A percentile compares a stretch with the other conserved stretches of the same genome.
These are phyloP conservation scores for Apotomis turbidana DNA, from an alignment of 2,888 invertebrate genomes.

Conservation along the genomic window DNA sequence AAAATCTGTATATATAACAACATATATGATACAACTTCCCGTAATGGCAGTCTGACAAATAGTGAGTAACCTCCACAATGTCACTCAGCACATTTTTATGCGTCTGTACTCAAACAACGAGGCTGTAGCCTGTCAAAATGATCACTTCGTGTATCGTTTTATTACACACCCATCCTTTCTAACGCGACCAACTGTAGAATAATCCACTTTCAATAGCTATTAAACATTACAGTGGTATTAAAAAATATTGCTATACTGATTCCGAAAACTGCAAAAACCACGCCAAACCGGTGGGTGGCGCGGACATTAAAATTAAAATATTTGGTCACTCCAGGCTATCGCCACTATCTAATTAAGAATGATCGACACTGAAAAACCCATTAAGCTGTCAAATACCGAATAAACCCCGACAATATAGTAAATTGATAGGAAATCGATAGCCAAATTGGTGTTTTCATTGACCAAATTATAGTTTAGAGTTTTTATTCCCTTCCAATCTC, in stretches of 20 bases:
- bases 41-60: too few relatives aligned
- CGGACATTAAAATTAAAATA: slow-evolving; percentile 64
- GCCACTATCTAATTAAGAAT: slow-evolving; percentile 60
- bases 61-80: too few relatives aligned
- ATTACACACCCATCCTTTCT: too few relatives aligned
- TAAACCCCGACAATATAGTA: slow-evolving; percentile 55
- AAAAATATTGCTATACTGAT: slow-evolving; percentile 54
- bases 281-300: slow-evolving; percentile 65
- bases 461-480: slow-evolving; percentile 46
- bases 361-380: slow-evolving; percentile 62
- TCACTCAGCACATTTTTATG: too few relatives aligned
- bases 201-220: slow-evolving; percentile 47
- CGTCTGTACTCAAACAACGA: too few relatives aligned
- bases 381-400: slow-evolving; percentile 67
- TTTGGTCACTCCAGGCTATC: slow-evolving; percentile 59
- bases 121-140: too few relatives aligned
- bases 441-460: slow-evolving; percentile 50
- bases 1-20: too few relatives aligned
- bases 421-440: slow-evolving; percentile 54
- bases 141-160: too few relatives aligned
- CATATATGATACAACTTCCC: too few relatives aligned
- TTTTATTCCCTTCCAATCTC: slow-evolving; percentile 20
- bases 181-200: slow-evolving; percentile 10
- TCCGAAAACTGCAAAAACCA: slow-evolving; percentile 51
- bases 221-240: slow-evolving; percentile 51